A percentile compares a stretch with the other conserved stretches of the same genome.
Evolutionary conservation across 2,797 vertebrate species (phyloP).

Genomic region (Betta splendens): DNA sequence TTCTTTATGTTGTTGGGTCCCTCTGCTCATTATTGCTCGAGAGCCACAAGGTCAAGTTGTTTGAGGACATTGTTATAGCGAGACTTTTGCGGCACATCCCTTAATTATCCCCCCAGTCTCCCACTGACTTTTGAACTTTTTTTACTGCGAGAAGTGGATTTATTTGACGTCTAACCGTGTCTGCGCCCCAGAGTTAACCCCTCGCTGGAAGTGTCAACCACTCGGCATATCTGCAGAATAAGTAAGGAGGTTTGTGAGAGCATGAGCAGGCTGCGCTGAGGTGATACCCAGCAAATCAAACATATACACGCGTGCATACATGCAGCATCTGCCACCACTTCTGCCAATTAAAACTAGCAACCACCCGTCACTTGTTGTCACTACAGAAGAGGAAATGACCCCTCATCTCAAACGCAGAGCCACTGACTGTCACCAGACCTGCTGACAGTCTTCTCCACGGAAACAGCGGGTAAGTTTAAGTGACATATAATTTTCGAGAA

Average conservation of each 20-base stretch:
- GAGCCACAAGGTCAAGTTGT: slow-evolving; percentile 60
- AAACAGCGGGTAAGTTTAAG: slow-evolving; percentile 64
- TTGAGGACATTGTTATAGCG: slow-evolving; percentile 50
- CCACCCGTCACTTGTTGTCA: slow-evolving; percentile 13
- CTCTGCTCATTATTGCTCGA: slow-evolving; percentile 46
- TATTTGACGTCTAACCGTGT: slow-evolving; percentile 16
- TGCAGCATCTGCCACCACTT: slow-evolving; percentile 18
- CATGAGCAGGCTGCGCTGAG: slow-evolving; percentile 2
- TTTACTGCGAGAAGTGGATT: slow-evolving; percentile 42
- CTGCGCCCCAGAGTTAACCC: slow-evolving; percentile 51
- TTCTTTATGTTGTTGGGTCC: slow-evolving; percentile 17
- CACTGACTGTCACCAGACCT: slow-evolving; percentile 50
- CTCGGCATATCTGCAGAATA: neutral
- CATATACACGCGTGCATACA: slow-evolving; percentile 16
- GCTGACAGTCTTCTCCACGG: slow-evolving; percentile 57
- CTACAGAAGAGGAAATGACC: slow-evolving; percentile 23
- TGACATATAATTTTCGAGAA: slow-evolving; percentile 77
- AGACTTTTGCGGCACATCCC: slow-evolving; percentile 38
- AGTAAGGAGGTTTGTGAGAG: slow-evolving; percentile 19
- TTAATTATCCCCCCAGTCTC: slow-evolving; percentile 63
- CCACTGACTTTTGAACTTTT: slow-evolving; percentile 63
- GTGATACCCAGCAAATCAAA: slow-evolving; percentile 17
- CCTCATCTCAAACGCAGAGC: slow-evolving; percentile 24
- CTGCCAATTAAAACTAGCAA: slow-evolving; percentile 46
- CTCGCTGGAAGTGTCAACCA: slow-evolving; percentile 36